Evolutionary conservation across 2,113 vertebrate species (phyloP).

Genomic region (Casuarius casuarius): DNA sequence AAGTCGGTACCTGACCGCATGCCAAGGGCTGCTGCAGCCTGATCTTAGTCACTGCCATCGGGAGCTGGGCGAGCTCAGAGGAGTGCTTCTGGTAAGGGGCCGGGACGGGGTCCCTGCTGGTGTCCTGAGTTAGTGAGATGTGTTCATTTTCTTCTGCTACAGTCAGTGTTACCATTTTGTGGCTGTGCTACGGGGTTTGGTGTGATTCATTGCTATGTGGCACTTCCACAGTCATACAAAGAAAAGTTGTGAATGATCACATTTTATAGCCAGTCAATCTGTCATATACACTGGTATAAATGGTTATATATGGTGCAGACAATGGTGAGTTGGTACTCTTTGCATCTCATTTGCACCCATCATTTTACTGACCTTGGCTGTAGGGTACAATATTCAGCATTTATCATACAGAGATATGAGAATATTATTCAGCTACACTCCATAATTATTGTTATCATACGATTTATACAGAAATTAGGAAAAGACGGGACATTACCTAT

Average conservation of each 20-base stretch:
- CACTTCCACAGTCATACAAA: neutral
- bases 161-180: neutral
- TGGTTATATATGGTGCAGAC: neutral
- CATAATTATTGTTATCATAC: neutral
- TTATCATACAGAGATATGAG: neutral
- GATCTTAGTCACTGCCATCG: fast-evolving
- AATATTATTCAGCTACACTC: neutral
- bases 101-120: fast-evolving
- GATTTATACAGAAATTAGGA: neutral
- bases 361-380: neutral
- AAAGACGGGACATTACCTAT: neutral
- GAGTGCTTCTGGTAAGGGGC: fast-evolving
- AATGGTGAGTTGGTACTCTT: neutral
- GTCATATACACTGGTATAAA: fast-evolving
- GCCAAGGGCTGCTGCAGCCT: neutral
- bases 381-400: neutral
- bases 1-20: fast-evolving
- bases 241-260: neutral
- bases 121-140: fast-evolving
- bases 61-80: fast-evolving
- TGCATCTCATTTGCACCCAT: neutral
- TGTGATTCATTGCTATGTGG: neutral
- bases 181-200: fast-evolving
- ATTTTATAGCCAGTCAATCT: neutral
- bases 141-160: neutral